A percentile compares a stretch with the other conserved stretches of the same genome.
Conservation (phyloP, 2,888 invertebrate genomes). For the Perithous albicinctus region DNA sequence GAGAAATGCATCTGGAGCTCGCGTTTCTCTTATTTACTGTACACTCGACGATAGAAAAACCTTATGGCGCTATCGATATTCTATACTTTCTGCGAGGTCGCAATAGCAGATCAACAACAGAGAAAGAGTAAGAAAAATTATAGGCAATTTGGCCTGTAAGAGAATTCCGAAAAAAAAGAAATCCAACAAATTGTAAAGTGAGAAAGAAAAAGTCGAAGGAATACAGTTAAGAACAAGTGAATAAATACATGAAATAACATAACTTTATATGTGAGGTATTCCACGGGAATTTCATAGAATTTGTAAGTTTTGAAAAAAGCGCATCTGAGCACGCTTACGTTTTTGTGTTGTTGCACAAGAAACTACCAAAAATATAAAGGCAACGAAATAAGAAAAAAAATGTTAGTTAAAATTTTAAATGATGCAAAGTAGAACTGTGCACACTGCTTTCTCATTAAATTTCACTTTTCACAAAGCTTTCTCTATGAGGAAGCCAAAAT, state of each 20-base stretch:
- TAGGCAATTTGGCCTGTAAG: background rate
- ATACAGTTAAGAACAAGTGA: too few species aligned
- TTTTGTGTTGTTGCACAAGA: too few species aligned
- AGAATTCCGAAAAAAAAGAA: constrained; percentile 36
- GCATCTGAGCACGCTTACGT: too few species aligned
- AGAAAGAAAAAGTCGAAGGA: constrained; percentile 12
- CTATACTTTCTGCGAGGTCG: constrained; percentile 54
- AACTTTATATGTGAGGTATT: too few species aligned
- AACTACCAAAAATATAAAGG: background rate
- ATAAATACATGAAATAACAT: too few species aligned
- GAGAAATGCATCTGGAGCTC: constrained; percentile 61
- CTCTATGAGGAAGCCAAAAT: too few species aligned
- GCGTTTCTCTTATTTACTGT: constrained; percentile 59
- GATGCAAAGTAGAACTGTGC: too few species aligned
- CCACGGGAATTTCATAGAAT: too few species aligned
- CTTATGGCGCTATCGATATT: constrained; percentile 44
- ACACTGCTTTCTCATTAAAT: too few species aligned
- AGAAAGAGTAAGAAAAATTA: constrained; percentile 35
- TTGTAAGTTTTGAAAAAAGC: too few species aligned
- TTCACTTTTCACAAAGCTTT: too few species aligned
- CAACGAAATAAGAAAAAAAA: background rate
- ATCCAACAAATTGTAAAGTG: background rate
- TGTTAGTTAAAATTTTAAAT: too few species aligned
- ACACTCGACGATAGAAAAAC: constrained; percentile 53
- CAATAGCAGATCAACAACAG: constrained; percentile 34